Base-by-base conservation (phyloP, 1,140 invertebrate genomes). In the Brachionus koreanus region DNA sequence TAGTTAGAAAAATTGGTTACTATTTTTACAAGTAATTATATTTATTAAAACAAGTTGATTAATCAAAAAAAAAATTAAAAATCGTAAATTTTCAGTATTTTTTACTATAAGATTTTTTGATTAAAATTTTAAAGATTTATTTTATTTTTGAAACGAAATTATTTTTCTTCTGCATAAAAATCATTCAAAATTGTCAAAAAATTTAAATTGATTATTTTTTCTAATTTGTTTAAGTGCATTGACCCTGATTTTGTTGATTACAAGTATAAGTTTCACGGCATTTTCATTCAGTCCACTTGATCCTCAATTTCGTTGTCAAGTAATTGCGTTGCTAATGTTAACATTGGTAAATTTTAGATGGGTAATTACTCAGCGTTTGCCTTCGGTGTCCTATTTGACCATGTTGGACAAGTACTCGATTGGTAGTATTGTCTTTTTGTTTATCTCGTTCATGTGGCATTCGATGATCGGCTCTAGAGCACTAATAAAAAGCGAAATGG, bases 361-460 rank as follows among this genome's bases (percentile, higher is more conserved):
- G 79, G 43, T 82, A 7, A 52, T 82, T 9, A 82, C 57, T 7
- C 79, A 65, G 25, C 57, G 57, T 43, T 52, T 82, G 46, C 79
- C 79, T 10, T 65, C 79, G 0, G 57, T 82, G 0, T 69, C 79
- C n/a, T 82, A 82, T 67, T 67, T 82, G 16, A 82, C 79, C n/a
- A 43, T 52, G 46, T 19, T 82, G n/a, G 79, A 82, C 35, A 65
- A 67, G 65, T 82, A 82, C 19, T 49, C 79, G n/a, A 82, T 82
- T 42, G 57, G 57, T 1, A 52, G 57, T 25, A 65, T 82, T 9
- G 42, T 65, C 7, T 42, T 67, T 63, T 69, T 82, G 23, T 49
- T 82, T 35, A 33, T 82, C 5, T 65, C 46, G n/a, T 82, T 49
- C 19, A 39, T 82, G 16, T 82, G 79, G 79, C 79, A 82, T 82